Percentiles rank a stretch among this genome's conserved stretches.
These are phyloP conservation scores for Coturnix japonica DNA, from an alignment of 2,113 vertebrate species.

Conservation along the genomic window DNA sequence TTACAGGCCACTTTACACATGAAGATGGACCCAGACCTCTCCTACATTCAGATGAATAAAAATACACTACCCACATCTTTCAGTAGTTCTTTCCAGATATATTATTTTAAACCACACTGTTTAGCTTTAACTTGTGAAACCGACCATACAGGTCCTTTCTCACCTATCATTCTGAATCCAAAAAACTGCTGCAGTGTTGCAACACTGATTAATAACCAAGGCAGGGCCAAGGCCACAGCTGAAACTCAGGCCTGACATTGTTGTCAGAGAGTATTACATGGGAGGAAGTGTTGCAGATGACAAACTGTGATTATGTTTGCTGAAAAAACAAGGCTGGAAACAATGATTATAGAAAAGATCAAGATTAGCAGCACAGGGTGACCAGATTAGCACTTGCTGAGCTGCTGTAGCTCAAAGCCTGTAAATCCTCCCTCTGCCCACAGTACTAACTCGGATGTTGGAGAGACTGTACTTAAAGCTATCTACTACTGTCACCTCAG, in stretches of 20 bases:
- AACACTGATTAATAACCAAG: neutral
- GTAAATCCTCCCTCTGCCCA: neutral
- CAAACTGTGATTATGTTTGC: neutral
- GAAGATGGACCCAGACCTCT: neutral
- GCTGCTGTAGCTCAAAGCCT: neutral
- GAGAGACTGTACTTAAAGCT: neutral
- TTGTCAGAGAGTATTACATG: neutral
- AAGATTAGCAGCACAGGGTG: neutral
- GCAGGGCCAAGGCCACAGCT: neutral
- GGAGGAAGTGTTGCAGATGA: neutral
- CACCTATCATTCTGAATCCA: neutral
- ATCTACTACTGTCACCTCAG: neutral
- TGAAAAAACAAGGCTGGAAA: neutral
- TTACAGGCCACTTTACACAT: neutral
- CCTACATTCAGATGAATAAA: neutral
- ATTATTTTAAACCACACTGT: neutral
- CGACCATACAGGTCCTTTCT: neutral
- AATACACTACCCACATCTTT: neutral
- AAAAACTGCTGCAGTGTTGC: neutral
- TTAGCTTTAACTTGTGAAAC: neutral
- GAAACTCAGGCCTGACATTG: neutral
- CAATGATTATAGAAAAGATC: neutral
- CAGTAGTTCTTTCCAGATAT: neutral
- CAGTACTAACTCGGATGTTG: rapidly evolving
- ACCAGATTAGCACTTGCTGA: neutral